Base-by-base conservation (phyloP, 2,797 vertebrate species). In the Sebastiscus albofasciatus region DNA sequence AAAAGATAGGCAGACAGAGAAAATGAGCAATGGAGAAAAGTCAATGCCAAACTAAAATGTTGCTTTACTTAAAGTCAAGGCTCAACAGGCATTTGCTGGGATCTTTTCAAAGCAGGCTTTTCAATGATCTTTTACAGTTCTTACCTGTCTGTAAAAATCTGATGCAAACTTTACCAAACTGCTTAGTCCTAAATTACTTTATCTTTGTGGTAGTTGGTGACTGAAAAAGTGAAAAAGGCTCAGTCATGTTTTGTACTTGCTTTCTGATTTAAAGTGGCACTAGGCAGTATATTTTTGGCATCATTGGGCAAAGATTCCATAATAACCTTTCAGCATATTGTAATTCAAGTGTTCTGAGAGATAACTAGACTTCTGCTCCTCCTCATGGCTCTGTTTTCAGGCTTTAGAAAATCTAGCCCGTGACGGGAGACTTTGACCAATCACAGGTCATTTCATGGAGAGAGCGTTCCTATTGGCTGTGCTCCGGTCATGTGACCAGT, bases 401-500 rank as follows among this genome's bases (percentile, higher is more conserved):
- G 1, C 39, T 42, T 42, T 42, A 42, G 14, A 42, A 42, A 42
- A 16, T 42, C 39, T 16, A 42, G 39, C 39, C 39, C 39, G 2
- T 42, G 39, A 42, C 0, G 0, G 39, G 39, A 42, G 39, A 0
- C 39, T 42, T 42, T 42, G 14, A 42, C 39, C 39, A 7, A 42
- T 16, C 39, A 42, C 13, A 39, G 36, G 36, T 39, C 36, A 39
- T 39, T 39, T 14, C 36, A 39, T 14, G 14, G 36, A 39, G 36
- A 39, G 36, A 39, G 36, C 14, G 2, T 42, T 42, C 39, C 13
- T 16, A 0, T 42, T 42, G 39, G 39, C 39, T 42, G 39, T 42
- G 39, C 39, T 16, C 39, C 14, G 0, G 39, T 42, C 39, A 42
- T 0, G 39, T 42, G 39, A 42, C 39, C 0, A 0, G 39, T 0